Conservation (phyloP, 1,140 invertebrate species). For the Trissolcus basalis region DNA sequence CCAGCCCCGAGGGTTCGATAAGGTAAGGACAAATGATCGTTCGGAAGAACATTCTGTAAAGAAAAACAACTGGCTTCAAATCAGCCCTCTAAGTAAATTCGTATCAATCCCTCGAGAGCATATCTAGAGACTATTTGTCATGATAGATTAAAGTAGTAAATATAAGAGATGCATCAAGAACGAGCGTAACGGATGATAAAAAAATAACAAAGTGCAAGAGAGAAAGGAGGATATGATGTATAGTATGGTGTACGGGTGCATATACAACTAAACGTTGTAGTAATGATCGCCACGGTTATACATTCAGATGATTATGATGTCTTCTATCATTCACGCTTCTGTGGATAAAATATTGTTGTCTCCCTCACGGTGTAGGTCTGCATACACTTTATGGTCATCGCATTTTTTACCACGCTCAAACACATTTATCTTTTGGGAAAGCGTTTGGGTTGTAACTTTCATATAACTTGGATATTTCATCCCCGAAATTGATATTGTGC, state of each 20-base stretch:
- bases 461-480: constrained; percentile 46
- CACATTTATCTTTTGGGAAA: constrained; percentile 44
- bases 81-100: constrained; percentile 59
- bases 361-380: constrained; percentile 32
- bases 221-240: constrained; percentile 15
- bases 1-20: constrained; percentile 56
- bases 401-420: constrained; percentile 47
- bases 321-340: constrained; percentile 57
- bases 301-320: constrained; percentile 43
- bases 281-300: constrained; percentile 43
- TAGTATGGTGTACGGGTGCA: constrained; percentile 18
- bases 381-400: constrained; percentile 48
- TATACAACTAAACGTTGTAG: constrained; percentile 53
- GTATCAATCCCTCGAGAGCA: constrained; percentile 51
- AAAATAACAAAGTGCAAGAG: constrained; percentile 31
- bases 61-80: constrained; percentile 50
- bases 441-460: constrained; percentile 39
- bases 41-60: constrained; percentile 34
- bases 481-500: constrained; percentile 15
- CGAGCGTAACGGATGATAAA: constrained; percentile 7
- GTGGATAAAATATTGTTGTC: constrained; percentile 42
- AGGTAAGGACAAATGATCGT: constrained; percentile 57
- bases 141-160: constrained; percentile 57
- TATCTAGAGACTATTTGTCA: constrained; percentile 52
- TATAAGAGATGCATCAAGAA: constrained; percentile 43